phyloP scores from a whole-genome alignment of 35 echinoderm and acorn worm species.

The Nesometra sesokonis region DNA sequence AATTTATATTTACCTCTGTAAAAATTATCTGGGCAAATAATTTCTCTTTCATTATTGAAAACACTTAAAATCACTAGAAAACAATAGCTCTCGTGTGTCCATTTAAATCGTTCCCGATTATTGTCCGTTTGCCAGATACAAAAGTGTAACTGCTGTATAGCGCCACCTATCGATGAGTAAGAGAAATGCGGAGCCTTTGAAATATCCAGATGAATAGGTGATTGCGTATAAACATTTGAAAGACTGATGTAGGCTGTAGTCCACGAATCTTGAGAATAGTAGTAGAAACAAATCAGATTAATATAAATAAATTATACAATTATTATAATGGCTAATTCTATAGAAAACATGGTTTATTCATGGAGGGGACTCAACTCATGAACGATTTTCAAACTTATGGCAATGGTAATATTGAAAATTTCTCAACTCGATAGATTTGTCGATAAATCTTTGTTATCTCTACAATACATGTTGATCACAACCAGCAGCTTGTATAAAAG shows the following conservation, averaged over 20 bases:
- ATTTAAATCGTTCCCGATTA: neutral
- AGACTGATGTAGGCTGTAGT: neutral
- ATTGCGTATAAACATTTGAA: neutral
- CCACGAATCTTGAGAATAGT: neutral
- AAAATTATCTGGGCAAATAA: neutral
- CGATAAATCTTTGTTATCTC: no score
- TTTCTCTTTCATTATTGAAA: neutral
- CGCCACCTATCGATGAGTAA: neutral
- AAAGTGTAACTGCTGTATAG: neutral
- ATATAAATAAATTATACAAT: no score
- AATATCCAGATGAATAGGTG: neutral
- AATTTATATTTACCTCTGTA: neutral
- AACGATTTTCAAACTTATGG: no score
- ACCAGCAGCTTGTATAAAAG: no score
- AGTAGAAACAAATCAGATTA: no score
- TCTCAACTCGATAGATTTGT: no score
- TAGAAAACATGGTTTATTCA: no score
- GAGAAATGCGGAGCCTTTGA: neutral
- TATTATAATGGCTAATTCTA: no score
- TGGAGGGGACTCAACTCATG: no score
- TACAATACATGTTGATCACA: no score
- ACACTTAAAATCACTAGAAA: neutral
- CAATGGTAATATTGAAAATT: no score
- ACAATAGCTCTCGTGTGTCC: neutral
- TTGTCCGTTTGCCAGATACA: neutral